These are phyloP conservation scores for Dipodomys merriami DNA, from an alignment of 2,113 vertebrate genomes.

Conservation along the genomic window DNA sequence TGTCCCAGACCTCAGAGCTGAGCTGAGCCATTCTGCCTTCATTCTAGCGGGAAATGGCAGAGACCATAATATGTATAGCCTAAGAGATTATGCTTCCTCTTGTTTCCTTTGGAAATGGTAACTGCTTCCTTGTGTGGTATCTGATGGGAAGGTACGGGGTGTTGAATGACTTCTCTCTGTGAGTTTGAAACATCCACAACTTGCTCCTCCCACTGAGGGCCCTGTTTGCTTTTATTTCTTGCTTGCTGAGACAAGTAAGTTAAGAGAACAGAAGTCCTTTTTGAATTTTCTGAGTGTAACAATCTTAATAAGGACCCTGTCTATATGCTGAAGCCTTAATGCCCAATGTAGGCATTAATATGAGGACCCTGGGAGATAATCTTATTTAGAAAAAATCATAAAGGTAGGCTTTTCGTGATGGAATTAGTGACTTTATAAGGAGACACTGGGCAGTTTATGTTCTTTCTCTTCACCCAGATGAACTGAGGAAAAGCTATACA, in stretches of 20 bases:
- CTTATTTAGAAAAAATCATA: neutral
- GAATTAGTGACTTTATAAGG: neutral
- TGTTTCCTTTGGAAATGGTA: neutral
- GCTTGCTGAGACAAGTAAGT: neutral
- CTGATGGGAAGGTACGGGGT: neutral
- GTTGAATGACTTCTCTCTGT: neutral
- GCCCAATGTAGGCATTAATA: neutral
- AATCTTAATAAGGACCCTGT: neutral
- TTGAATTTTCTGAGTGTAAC: neutral
- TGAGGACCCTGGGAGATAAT: neutral
- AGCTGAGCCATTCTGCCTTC: neutral
- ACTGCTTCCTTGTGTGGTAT: neutral
- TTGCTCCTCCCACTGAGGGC: neutral
- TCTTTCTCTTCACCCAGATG: neutral
- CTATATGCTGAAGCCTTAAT: neutral
- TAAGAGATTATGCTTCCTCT: neutral
- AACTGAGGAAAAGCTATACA: neutral
- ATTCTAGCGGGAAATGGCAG: neutral
- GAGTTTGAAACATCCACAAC: neutral
- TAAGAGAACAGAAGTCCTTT: constrained; percentile 3
- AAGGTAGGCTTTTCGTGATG: neutral
- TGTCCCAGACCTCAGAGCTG: neutral
- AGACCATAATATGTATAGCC: neutral
- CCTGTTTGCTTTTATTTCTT: neutral
- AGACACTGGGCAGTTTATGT: neutral